Evolutionary conservation across 2,113 vertebrate genomes (phyloP).

Genomic region (Tichodroma muraria): DNA sequence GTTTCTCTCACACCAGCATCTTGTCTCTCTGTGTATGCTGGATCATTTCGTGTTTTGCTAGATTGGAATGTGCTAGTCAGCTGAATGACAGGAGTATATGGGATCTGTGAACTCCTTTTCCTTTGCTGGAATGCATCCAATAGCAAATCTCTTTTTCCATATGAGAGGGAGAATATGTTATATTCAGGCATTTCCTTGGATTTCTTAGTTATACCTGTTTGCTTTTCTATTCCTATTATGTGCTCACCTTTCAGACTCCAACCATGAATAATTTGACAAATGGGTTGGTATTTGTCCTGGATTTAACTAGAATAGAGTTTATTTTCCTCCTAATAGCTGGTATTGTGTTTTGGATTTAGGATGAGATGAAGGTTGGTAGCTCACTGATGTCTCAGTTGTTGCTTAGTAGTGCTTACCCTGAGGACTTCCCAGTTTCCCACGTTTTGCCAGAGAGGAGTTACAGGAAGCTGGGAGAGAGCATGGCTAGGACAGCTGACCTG

Average conservation of each 20-base stretch:
- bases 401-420: background rate
- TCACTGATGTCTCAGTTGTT: background rate
- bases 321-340: background rate
- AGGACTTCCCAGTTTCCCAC: background rate
- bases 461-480: background rate
- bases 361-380: background rate
- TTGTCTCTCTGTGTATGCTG: background rate
- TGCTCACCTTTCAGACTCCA: background rate
- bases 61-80: background rate
- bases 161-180: background rate
- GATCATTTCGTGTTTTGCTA: background rate
- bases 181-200: background rate
- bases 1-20: background rate
- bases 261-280: background rate
- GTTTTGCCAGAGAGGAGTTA: background rate
- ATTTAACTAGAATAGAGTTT: background rate
- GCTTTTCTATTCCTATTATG: background rate
- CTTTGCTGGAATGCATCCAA: background rate
- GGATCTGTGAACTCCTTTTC: background rate
- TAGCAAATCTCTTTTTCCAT: background rate
- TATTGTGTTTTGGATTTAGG: background rate
- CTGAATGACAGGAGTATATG: background rate
- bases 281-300: background rate
- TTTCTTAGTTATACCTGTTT: background rate
- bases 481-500: background rate